Evolutionary conservation across 2,888 invertebrate genomes (phyloP).

Genomic region (Alviniconcha strummeri): DNA sequence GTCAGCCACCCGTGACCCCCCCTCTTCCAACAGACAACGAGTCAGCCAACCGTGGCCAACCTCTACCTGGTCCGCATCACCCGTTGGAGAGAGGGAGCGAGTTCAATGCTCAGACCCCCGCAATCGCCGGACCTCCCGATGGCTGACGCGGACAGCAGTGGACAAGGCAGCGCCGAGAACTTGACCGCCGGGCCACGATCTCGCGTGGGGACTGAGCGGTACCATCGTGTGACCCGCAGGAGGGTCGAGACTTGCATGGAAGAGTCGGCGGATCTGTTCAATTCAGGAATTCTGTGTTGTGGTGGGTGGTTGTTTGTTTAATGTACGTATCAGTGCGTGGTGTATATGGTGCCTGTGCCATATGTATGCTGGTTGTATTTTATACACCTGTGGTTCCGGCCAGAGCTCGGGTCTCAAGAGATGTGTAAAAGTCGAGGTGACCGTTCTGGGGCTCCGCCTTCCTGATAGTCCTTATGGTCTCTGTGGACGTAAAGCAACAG

Average conservation of each 20-base stretch:
- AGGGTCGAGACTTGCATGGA: not conserved
- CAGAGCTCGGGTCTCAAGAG: too few species aligned
- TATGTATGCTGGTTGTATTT: too few species aligned
- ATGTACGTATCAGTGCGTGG: too few species aligned
- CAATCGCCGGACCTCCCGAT: slow-evolving; percentile 6
- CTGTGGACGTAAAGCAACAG: too few species aligned
- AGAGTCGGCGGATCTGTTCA: too few species aligned
- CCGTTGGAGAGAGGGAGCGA: slow-evolving; percentile 17
- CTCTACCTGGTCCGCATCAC: not conserved
- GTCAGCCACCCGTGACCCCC: slow-evolving; percentile 7
- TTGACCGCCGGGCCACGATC: not conserved
- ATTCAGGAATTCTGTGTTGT: too few species aligned
- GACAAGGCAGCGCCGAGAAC: slow-evolving; percentile 22
- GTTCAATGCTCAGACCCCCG: slow-evolving; percentile 17
- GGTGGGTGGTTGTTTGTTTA: too few species aligned
- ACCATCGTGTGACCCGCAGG: slow-evolving; percentile 29
- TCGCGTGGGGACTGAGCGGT: slow-evolving; percentile 27
- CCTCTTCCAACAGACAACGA: slow-evolving; percentile 6
- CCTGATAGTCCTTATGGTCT: too few species aligned
- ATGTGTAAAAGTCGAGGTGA: too few species aligned
- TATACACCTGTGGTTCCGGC: too few species aligned
- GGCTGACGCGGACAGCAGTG: not conserved
- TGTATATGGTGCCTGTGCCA: too few species aligned
- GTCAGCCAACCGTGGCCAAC: not conserved
- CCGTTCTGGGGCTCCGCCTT: too few species aligned